A percentile compares a stretch with the other conserved stretches of the same genome.
These are phyloP conservation scores for Epirrhoe tristata DNA, from an alignment of 2,888 invertebrate species.

Conservation along the genomic window DNA sequence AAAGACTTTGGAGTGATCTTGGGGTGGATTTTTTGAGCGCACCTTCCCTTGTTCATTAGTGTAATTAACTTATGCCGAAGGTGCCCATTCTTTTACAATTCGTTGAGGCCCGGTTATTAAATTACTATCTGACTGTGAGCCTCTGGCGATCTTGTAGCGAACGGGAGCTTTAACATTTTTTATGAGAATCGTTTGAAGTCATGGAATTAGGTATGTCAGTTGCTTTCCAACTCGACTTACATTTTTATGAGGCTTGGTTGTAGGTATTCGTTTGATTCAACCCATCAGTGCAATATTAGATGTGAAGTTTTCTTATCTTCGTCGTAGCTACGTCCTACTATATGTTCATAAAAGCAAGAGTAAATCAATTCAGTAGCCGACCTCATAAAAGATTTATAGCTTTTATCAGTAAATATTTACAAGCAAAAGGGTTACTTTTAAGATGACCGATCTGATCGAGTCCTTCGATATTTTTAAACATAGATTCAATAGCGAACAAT, in stretches of 20 bases:
- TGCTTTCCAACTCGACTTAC: background rate
- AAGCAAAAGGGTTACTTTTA: conserved; percentile 22
- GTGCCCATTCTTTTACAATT: conserved; percentile 73
- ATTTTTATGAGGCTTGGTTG: background rate
- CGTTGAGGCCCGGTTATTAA: conserved; percentile 70
- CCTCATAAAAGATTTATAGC: conserved; percentile 30
- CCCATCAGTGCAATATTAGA: background rate
- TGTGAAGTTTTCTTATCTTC: background rate
- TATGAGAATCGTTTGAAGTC: background rate
- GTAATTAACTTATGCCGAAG: conserved; percentile 82
- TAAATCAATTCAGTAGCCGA: conserved; percentile 8
- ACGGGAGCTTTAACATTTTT: background rate
- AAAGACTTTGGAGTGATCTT: conserved; percentile 83
- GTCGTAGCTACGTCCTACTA: background rate
- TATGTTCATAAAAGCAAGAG: conserved; percentile 4
- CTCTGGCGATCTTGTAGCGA: conserved; percentile 41
- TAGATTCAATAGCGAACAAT: conserved; percentile 5
- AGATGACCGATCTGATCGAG: conserved; percentile 17
- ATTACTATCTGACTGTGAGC: conserved; percentile 55
- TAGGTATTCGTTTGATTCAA: too few species aligned
- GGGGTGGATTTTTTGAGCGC: conserved; percentile 80
- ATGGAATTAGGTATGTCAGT: background rate
- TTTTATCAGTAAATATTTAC: conserved; percentile 29
- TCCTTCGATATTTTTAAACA: conserved; percentile 19
- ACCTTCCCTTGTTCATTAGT: conserved; percentile 84